Conservation (phyloP, 2,113 vertebrate species). For the Climacteris rufus region DNA sequence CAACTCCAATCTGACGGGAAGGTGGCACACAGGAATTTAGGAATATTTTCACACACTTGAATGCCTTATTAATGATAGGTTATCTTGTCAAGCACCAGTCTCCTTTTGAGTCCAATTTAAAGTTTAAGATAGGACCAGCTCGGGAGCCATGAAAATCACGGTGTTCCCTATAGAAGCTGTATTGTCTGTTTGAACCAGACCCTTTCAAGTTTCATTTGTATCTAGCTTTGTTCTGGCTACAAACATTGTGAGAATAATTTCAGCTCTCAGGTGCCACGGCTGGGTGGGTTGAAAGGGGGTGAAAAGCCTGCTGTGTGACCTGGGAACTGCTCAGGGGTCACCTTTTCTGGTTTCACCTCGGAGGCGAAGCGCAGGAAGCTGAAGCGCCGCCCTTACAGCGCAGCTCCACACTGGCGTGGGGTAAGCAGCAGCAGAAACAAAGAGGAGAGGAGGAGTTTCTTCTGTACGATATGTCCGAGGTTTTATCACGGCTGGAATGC, state of each 20-base stretch:
- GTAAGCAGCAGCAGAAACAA: too few relatives aligned
- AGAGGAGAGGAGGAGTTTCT: too few relatives aligned
- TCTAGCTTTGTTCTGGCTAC: background rate
- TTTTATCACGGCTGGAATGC: too few relatives aligned
- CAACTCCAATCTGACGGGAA: background rate
- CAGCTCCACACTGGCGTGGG: too few relatives aligned
- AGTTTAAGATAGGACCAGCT: background rate
- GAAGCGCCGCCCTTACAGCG: too few relatives aligned
- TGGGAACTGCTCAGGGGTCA: too few relatives aligned
- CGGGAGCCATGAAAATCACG: background rate
- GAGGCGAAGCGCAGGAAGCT: too few relatives aligned
- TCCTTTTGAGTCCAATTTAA: background rate
- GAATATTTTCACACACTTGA: background rate
- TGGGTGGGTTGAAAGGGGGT: too few relatives aligned
- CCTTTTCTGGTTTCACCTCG: too few relatives aligned
- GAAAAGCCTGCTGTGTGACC: too few relatives aligned
- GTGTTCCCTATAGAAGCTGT: background rate
- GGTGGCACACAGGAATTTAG: background rate
- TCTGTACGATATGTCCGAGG: too few relatives aligned
- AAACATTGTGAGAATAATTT: background rate
- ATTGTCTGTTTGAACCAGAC: background rate
- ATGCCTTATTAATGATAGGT: background rate
- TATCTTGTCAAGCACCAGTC: background rate
- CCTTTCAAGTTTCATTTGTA: background rate
- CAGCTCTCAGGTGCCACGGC: too few relatives aligned